Percentiles rank a stretch among this genome's conserved stretches.
phyloP scores from a whole-genome alignment of 2,113 vertebrate genomes.

The Chelonoidis abingdonii region DNA sequence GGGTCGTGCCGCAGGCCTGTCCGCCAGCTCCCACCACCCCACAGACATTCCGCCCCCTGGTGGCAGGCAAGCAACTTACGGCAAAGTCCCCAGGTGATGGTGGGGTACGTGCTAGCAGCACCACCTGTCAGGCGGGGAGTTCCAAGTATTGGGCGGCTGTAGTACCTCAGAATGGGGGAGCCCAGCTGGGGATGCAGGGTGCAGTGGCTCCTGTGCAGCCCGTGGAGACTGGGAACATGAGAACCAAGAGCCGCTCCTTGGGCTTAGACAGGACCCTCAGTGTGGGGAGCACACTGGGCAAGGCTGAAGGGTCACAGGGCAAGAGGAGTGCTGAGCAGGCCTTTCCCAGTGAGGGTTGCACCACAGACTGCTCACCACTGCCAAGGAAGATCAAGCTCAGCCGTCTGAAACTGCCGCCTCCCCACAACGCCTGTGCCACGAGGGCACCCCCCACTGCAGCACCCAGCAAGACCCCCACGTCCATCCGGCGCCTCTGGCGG shows the following conservation, averaged over 20 bases:
- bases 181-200: not conserved
- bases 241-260: not conserved
- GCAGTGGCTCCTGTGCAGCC: not conserved
- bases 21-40: not conserved
- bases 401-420: conserved; percentile 34
- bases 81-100: not conserved
- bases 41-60: not conserved
- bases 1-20: not conserved
- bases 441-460: not conserved
- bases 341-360: not conserved
- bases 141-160: rapidly evolving
- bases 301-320: not conserved
- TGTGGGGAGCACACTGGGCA: not conserved
- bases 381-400: conserved; percentile 73
- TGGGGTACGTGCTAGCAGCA: rapidly evolving
- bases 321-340: not conserved
- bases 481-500: conserved; percentile 67
- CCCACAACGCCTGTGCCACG: not conserved
- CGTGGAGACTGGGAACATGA: not conserved
- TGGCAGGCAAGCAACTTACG: not conserved
- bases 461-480: not conserved
- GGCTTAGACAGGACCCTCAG: not conserved
- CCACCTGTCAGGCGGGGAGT: rapidly evolving
- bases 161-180: not conserved
- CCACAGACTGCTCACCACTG: conserved; percentile 8